Conservation (phyloP, 2,113 vertebrate species). For the Beaufortia kweichowensis region DNA sequence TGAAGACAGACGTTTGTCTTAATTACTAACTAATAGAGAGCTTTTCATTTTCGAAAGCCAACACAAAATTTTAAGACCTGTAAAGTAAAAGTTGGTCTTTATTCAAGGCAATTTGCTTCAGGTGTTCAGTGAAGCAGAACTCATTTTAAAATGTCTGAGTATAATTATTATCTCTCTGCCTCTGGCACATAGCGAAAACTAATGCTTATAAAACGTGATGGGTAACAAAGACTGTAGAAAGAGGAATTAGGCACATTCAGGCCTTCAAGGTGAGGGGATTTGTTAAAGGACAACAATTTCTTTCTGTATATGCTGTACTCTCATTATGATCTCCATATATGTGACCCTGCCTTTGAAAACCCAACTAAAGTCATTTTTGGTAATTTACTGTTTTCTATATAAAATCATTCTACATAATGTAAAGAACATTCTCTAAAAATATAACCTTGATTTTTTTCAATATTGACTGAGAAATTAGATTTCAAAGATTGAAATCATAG, state of each 20-base stretch:
- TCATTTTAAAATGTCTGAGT: neutral
- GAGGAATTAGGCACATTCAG: slow-evolving; percentile 1
- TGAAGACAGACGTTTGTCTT: slow-evolving; percentile 5
- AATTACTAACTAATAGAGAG: no score
- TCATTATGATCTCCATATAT: no score
- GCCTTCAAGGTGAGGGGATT: neutral
- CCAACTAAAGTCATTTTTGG: no score
- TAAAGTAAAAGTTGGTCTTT: neutral
- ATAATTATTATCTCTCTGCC: slow-evolving; percentile 11
- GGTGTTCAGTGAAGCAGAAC: neutral
- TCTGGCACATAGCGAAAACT: neutral
- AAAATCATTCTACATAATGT: no score
- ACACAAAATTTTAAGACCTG: neutral
- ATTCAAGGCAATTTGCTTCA: neutral
- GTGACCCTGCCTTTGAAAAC: no score
- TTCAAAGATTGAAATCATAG: no score
- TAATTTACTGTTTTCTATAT: no score
- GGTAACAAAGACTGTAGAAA: neutral
- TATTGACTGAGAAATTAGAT: no score
- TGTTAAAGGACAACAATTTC: neutral
- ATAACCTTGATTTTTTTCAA: no score
- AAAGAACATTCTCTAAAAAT: no score
- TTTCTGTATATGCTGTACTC: neutral
- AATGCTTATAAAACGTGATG: slow-evolving; percentile 3
- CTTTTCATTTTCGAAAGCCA: no score